These are phyloP conservation scores for Hippopotamus amphibius DNA, from an alignment of 2,113 vertebrate species.

Conservation along the genomic window DNA sequence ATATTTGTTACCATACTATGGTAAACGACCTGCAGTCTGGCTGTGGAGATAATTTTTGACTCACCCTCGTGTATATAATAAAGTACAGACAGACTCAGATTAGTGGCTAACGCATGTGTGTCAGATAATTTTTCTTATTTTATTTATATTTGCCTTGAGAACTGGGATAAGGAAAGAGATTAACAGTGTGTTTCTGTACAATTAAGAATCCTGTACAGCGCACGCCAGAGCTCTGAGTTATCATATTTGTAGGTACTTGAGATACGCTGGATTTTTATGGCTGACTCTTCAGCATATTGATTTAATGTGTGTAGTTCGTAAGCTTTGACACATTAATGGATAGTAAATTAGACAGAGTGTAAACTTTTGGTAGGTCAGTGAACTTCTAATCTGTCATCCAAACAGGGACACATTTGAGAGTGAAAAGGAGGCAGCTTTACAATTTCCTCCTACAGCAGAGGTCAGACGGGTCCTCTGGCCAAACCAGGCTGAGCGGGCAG, in stretches of 20 bases:
- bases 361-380: background rate
- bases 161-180: background rate
- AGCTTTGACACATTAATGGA: background rate
- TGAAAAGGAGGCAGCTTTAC: background rate
- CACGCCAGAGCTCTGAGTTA: background rate
- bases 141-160: background rate
- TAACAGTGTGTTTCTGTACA: background rate
- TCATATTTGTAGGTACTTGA: fast-evolving
- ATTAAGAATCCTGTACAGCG: fast-evolving
- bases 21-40: too few species aligned
- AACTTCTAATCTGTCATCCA: background rate
- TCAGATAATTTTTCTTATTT: background rate
- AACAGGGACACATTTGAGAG: background rate
- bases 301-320: background rate
- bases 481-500: background rate
- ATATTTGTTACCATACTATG: too few species aligned
- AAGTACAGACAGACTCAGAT: too few species aligned
- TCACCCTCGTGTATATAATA: too few species aligned
- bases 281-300: background rate
- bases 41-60: too few species aligned
- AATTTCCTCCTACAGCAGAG: background rate
- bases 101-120: too few species aligned
- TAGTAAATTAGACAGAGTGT: background rate
- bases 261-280: background rate
- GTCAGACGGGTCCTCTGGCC: background rate